phyloP scores from a whole-genome alignment of 2,113 vertebrate genomes.

The Corynorhinus townsendii region DNA sequence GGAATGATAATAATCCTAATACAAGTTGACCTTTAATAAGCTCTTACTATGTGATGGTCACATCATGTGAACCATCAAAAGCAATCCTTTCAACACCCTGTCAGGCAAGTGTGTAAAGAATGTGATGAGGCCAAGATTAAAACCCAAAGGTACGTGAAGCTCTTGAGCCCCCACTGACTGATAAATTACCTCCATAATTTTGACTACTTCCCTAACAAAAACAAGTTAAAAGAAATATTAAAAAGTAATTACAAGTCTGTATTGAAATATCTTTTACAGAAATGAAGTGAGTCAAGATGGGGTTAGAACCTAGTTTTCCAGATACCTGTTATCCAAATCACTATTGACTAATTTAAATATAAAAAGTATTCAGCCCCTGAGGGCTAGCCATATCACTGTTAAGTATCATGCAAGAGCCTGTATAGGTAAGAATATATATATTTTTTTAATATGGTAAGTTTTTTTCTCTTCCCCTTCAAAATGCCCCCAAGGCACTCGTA shows the following conservation, averaged over 20 bases:
- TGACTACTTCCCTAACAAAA: not conserved
- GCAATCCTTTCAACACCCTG: not conserved
- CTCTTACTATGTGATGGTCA: not conserved
- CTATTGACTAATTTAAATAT: constrained; percentile 39
- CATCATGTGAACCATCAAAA: not conserved
- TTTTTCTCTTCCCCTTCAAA: constrained; percentile 70
- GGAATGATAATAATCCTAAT: not conserved
- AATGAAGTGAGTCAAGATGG: not conserved
- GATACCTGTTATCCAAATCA: constrained; percentile 5
- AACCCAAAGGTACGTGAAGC: not conserved
- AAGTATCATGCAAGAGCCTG: constrained; percentile 28
- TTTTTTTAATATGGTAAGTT: constrained; percentile 52
- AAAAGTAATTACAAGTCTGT: not conserved
- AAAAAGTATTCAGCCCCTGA: not conserved
- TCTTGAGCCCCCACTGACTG: not conserved
- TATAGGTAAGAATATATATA: constrained; percentile 25
- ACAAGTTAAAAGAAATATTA: not conserved
- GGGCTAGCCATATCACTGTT: not conserved
- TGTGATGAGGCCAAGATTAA: not conserved
- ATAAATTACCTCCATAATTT: not conserved
- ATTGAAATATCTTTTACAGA: constrained; percentile 10
- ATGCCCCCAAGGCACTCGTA: constrained; percentile 74
- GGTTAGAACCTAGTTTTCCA: not conserved
- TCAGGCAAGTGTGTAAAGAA: not conserved
- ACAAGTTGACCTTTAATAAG: not conserved